These are phyloP conservation scores for Rhagophthalmus giganteus DNA, from an alignment of 2,888 invertebrate genomes.

Conservation along the genomic window DNA sequence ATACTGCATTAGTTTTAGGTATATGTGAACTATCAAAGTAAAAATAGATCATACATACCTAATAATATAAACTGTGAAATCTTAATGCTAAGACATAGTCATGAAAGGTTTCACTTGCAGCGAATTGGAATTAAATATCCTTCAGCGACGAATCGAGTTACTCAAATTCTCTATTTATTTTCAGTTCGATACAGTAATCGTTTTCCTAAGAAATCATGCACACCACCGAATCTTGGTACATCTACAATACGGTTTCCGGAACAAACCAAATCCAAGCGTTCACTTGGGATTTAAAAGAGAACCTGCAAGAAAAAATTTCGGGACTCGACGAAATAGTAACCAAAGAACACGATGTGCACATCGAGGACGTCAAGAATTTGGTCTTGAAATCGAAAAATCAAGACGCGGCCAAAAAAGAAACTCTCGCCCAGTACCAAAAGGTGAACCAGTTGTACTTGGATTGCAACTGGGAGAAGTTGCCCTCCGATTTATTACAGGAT, in stretches of 20 bases:
- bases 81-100: no score
- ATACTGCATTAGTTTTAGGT: no score
- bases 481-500: slow-evolving; percentile 1
- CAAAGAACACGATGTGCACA: not conserved
- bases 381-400: slow-evolving; percentile 1
- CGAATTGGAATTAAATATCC: no score
- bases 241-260: slow-evolving; percentile 7
- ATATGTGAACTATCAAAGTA: no score
- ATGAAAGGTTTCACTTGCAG: no score
- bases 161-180: no score
- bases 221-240: slow-evolving; percentile 5
- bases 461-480: slow-evolving; percentile 8
- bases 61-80: no score
- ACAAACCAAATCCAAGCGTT: slow-evolving; percentile 3
- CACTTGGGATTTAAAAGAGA: not conserved
- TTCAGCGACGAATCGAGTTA: no score
- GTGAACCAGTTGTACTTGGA: slow-evolving; percentile 2
- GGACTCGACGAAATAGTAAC: not conserved
- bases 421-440: slow-evolving; percentile 4
- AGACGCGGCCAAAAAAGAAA: not conserved
- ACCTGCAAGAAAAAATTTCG: not conserved
- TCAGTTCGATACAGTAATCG: no score
- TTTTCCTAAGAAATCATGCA: no score
- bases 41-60: no score
- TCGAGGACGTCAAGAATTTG: slow-evolving; percentile 7